These are phyloP conservation scores for Spodoptera littoralis DNA, from an alignment of 2,888 invertebrate genomes.

Conservation along the genomic window DNA sequence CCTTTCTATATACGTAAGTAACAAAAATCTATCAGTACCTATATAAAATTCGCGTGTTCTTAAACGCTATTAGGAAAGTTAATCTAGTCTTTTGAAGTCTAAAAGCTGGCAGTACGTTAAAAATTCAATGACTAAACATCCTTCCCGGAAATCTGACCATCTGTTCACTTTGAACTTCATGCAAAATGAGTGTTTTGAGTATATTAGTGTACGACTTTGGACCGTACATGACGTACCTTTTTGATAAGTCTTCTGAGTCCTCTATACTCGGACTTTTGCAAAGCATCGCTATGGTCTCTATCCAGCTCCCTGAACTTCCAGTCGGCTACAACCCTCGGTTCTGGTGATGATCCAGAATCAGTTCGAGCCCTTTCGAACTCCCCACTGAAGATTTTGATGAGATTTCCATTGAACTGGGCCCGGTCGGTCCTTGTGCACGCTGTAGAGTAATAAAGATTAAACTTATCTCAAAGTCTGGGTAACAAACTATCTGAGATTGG, in stretches of 20 bases:
- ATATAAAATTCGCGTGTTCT: too few relatives aligned
- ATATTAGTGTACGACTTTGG: conserved; percentile 6
- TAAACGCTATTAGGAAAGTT: too few relatives aligned
- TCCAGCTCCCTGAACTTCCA: conserved; percentile 98
- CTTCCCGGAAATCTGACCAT: conserved; percentile 15
- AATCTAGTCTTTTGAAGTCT: too few relatives aligned
- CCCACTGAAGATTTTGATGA: conserved; percentile 95
- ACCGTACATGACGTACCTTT: conserved; percentile 86
- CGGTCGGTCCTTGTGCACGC: conserved; percentile 93
- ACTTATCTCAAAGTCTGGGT: too few relatives aligned
- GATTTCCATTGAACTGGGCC: conserved; percentile 93
- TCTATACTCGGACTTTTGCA: conserved; percentile 95
- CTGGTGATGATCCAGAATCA: conserved; percentile 65
- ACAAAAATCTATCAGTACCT: too few relatives aligned
- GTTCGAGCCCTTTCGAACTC: conserved; percentile 90
- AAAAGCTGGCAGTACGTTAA: neutral
- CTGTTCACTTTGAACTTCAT: neutral
- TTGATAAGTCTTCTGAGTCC: conserved; percentile 94
- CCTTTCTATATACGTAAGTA: too few relatives aligned
- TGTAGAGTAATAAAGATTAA: conserved; percentile 58
- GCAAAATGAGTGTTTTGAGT: neutral
- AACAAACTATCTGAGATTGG: too few relatives aligned
- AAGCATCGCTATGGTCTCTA: conserved; percentile 92
- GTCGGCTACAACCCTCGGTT: conserved; percentile 90
- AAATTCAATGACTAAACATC: conserved; percentile 12